phyloP scores from a whole-genome alignment of 1,140 invertebrate genomes.

The Drosophila sturtevanti region DNA sequence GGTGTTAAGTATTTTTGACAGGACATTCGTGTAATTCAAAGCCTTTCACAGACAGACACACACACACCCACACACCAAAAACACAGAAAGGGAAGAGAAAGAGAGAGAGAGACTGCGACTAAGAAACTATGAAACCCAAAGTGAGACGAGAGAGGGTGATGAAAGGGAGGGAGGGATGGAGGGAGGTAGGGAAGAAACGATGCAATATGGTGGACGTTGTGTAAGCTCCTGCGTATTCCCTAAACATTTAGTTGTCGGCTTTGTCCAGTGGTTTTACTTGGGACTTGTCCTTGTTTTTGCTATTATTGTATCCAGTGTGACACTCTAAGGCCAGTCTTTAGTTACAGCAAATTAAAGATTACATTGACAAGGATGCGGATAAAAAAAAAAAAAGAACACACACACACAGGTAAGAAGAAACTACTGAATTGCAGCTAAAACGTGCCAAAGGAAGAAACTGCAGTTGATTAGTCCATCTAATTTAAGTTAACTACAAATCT shows the following conservation, averaged over 20 bases:
- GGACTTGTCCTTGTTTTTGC: conserved; percentile 4
- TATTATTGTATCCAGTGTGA: neutral
- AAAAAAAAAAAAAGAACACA: neutral
- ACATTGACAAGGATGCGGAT: conserved; percentile 5
- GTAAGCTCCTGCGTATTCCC: conserved; percentile 19
- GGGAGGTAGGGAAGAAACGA: neutral
- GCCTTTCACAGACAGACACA: conserved; percentile 8
- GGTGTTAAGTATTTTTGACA: conserved; percentile 20
- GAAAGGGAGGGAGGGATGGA: neutral
- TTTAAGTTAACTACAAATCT: conserved; percentile 8
- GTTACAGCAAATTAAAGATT: conserved; percentile 19
- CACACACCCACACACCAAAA: neutral
- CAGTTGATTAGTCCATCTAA: conserved; percentile 7
- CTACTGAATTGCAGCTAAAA: neutral
- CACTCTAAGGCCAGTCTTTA: conserved; percentile 13
- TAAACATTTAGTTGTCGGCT: conserved; percentile 17
- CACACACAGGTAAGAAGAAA: neutral
- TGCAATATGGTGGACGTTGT: neutral
- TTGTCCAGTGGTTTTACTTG: conserved; percentile 19
- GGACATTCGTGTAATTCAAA: conserved; percentile 17
- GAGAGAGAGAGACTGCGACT: too few species aligned
- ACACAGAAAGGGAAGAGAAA: neutral
- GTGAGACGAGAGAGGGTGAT: too few species aligned
- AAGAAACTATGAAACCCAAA: neutral
- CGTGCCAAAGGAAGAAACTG: neutral